Percentiles rank a stretch among this genome's conserved stretches.
phyloP scores from a whole-genome alignment of 1,140 invertebrate genomes.

The Camponotus vicinus region DNA sequence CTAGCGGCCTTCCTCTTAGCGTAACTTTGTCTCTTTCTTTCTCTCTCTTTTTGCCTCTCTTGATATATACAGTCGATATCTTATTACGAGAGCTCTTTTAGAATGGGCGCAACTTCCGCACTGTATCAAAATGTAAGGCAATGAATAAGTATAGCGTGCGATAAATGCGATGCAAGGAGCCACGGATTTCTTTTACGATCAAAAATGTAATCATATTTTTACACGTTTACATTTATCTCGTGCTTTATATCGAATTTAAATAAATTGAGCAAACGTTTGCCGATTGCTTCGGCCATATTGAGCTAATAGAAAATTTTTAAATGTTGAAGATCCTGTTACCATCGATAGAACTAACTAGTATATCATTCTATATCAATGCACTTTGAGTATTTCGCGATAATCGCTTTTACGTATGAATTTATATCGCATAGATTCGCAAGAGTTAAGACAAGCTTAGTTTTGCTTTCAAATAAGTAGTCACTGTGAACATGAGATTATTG shows the following conservation, averaged over 20 bases:
- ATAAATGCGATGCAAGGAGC: neutral
- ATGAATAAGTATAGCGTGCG: neutral
- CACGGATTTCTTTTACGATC: neutral
- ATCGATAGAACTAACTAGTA: neutral
- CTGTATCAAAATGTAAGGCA: neutral
- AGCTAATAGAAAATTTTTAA: neutral
- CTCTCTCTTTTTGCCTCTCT: no score
- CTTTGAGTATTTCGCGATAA: neutral
- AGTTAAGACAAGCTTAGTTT: neutral
- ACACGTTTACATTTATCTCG: neutral
- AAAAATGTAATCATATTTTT: neutral
- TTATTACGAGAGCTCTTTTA: slow-evolving; percentile 36
- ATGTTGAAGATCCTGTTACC: neutral
- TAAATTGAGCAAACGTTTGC: neutral
- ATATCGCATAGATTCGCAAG: neutral
- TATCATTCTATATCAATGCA: neutral
- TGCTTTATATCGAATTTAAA: slow-evolving; percentile 15
- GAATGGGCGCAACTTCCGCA: neutral
- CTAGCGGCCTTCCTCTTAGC: slow-evolving; percentile 9
- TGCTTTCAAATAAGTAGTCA: neutral
- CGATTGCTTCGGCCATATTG: neutral
- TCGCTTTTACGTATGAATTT: neutral
- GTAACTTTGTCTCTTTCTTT: neutral
- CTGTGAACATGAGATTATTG: slow-evolving; percentile 6
- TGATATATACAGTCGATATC: slow-evolving; percentile 35